Evolutionary conservation across 2,888 invertebrate genomes (phyloP), one percentile per base, ranked within the genome.

Genomic region (Machimus rusticus): DNA sequence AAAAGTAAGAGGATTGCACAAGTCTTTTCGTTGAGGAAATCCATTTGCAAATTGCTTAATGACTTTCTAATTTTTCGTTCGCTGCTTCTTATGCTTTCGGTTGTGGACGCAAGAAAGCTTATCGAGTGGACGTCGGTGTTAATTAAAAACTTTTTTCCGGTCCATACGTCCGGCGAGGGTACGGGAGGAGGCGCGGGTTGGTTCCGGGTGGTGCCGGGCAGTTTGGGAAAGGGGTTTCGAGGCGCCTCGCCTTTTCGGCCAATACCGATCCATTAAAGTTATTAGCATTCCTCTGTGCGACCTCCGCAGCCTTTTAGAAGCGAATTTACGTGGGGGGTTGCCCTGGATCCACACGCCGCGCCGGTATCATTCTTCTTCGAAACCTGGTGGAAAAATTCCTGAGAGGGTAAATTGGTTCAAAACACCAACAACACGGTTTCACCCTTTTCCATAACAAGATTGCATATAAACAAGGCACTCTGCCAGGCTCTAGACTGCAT

Each of bases 41-140:
- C 89, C 89, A 89, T 89, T 89, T 89, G 88, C 88, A 89, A 89
- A 89, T 89, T 89, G 87, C 89, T 89, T 89, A 89, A 89, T 89
- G 89, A 89, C 88, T 89, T 88, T 89, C 89, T 89, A 89, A 89
- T 89, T 89, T 89, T 88, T 89, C 88, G 87, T 86, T 82, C 79
- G 79, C 87, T 74, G 28, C 55, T 87, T 86, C 51, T 74, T 86
- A 86, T 77, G 86, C 87, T 86, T 88, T 86, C 31, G 87, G 74
- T 74, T 74, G 14, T 16, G 87, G 87, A 88, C 74, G 74, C 88
- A 89, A 78, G 81, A 37, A 86, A 87, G 88, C 87, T 88, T 87
- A 89, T 89, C 87, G 89, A 88, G 87, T 88, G 86, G 86, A 86
- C 88, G 89, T 89, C 89, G 87, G 88, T 88, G 89, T 89, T 89